Evolutionary conservation across 2,888 invertebrate species (phyloP).

Genomic region (Hipparchia sbordonii): DNA sequence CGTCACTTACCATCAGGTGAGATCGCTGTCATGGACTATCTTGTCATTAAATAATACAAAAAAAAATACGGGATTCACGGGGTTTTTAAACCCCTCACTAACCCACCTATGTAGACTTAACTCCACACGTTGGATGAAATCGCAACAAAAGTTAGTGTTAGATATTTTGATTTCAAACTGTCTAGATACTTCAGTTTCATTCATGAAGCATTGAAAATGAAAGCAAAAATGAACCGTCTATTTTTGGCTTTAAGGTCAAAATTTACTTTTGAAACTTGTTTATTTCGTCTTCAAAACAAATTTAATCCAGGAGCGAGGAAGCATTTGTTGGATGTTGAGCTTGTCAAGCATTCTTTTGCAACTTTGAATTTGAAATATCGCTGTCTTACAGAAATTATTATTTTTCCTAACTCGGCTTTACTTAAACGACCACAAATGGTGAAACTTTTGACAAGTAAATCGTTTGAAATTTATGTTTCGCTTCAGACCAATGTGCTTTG

Average conservation of each 20-base stretch:
- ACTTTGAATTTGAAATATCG: conserved; percentile 62
- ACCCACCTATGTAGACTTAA: too few relatives aligned
- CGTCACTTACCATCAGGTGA: too few relatives aligned
- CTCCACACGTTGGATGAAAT: too few relatives aligned
- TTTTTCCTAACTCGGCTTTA: conserved; percentile 57
- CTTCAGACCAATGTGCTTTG: conserved; percentile 34
- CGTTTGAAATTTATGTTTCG: conserved; percentile 60
- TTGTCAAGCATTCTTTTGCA: conserved; percentile 55
- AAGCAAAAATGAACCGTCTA: too few relatives aligned
- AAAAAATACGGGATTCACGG: too few relatives aligned
- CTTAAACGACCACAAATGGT: conserved; percentile 59
- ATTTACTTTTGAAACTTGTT: conserved; percentile 32
- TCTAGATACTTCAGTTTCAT: too few relatives aligned
- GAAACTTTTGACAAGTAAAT: conserved; percentile 70
- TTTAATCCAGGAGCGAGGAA: conserved; percentile 27
- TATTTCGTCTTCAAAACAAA: conserved; percentile 35
- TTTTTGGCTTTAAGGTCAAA: conserved; percentile 21
- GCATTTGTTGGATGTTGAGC: conserved; percentile 20
- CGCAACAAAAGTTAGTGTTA: too few relatives aligned
- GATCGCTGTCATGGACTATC: too few relatives aligned
- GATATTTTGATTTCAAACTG: too few relatives aligned
- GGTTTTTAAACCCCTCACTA: too few relatives aligned
- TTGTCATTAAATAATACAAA: too few relatives aligned
- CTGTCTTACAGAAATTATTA: conserved; percentile 50
- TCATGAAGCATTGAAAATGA: too few relatives aligned